These are phyloP conservation scores for Drosophila sordidula DNA, from an alignment of 2,888 invertebrate genomes.

Conservation along the genomic window DNA sequence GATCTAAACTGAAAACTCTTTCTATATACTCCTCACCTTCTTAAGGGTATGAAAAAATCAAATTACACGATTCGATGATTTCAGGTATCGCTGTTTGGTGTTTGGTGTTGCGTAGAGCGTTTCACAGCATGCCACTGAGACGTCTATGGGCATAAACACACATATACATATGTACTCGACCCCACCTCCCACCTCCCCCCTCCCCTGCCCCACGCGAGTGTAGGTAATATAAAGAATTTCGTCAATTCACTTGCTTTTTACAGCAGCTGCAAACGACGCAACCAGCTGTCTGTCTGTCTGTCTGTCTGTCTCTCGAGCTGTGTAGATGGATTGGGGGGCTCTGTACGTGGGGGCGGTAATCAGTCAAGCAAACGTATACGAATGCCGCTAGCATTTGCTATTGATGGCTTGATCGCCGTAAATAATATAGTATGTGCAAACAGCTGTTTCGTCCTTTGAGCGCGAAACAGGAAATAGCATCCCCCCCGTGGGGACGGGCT, in stretches of 20 bases:
- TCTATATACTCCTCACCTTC: no score
- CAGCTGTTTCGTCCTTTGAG: constrained; percentile 63
- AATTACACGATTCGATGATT: constrained; percentile 84
- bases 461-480: constrained; percentile 40
- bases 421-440: constrained; percentile 67
- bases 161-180: neutral
- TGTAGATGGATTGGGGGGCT: neutral
- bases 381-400: constrained; percentile 56
- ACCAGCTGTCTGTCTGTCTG: no score
- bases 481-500: neutral
- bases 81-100: constrained; percentile 79
- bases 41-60: constrained; percentile 66
- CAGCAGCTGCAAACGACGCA: constrained; percentile 20
- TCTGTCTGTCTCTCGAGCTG: constrained; percentile 17
- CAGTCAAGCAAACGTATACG: constrained; percentile 65
- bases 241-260: constrained; percentile 36
- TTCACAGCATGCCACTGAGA: constrained; percentile 13
- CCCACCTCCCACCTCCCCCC: neutral
- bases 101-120: constrained; percentile 47
- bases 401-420: constrained; percentile 72
- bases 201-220: constrained; percentile 14
- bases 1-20: no score
- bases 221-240: constrained; percentile 41
- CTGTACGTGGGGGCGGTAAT: constrained; percentile 41
- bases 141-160: neutral